These are phyloP conservation scores for Corythaixoides concolor DNA, from an alignment of 2,113 vertebrate genomes.

Conservation along the genomic window DNA sequence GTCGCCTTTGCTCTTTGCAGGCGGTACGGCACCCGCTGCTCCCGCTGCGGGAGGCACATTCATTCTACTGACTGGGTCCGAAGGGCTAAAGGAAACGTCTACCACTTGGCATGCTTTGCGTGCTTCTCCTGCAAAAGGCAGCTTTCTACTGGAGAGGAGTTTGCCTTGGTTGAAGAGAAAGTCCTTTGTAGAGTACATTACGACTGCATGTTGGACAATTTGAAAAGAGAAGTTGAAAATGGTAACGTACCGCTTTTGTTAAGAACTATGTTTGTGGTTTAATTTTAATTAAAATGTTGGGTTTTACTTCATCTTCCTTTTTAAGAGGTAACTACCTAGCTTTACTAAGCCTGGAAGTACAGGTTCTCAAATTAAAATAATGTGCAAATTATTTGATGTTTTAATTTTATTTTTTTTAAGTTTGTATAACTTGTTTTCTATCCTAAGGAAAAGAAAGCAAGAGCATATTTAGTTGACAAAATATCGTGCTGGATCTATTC, in stretches of 20 bases:
- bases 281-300: background rate
- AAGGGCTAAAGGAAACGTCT: constrained; percentile 92
- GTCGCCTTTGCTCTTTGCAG: constrained; percentile 62
- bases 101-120: constrained; percentile 95
- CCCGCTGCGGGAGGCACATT: constrained; percentile 93
- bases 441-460: background rate
- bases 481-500: background rate
- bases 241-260: constrained; percentile 71
- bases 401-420: background rate
- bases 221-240: constrained; percentile 94
- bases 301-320: background rate
- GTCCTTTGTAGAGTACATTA: constrained; percentile 96
- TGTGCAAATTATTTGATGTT: background rate
- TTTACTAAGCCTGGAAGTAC: constrained; percentile 15
- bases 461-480: background rate
- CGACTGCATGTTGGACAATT: constrained; percentile 96
- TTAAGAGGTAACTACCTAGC: background rate
- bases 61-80: constrained; percentile 98
- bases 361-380: background rate
- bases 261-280: background rate
- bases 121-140: constrained; percentile 98
- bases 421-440: background rate
- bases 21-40: constrained; percentile 94
- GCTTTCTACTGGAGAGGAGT: constrained; percentile 97
- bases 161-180: constrained; percentile 94